Evolutionary conservation across 1,140 invertebrate genomes (phyloP).

Genomic region (Drosophila pallidifrons): DNA sequence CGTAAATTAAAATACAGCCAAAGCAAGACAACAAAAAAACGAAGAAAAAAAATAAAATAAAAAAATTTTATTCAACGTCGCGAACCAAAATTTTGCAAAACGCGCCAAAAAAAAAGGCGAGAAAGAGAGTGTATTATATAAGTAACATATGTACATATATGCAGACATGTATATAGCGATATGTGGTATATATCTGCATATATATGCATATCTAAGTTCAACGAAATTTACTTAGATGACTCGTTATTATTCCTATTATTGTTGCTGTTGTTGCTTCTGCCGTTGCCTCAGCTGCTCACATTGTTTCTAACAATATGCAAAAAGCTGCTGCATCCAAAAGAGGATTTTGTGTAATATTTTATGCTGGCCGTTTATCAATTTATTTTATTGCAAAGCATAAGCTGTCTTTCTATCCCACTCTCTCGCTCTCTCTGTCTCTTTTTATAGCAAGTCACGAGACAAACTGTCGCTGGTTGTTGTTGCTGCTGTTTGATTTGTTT

Average conservation of each 20-base stretch:
- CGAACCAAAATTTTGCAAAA: slow-evolving; percentile 34
- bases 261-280: too few species aligned
- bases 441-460: not conserved
- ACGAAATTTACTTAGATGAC: slow-evolving; percentile 20
- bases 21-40: slow-evolving; percentile 1
- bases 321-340: not conserved
- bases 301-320: slow-evolving; percentile 8
- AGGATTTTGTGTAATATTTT: not conserved
- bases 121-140: not conserved
- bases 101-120: slow-evolving; percentile 28
- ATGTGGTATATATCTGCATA: not conserved
- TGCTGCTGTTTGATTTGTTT: slow-evolving; percentile 42
- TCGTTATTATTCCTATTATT: not conserved
- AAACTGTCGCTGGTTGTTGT: slow-evolving; percentile 8
- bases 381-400: slow-evolving; percentile 14
- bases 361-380: slow-evolving; percentile 16
- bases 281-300: too few species aligned
- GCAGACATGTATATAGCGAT: not conserved
- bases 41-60: slow-evolving; percentile 1
- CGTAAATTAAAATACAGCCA: slow-evolving; percentile 43
- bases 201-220: slow-evolving; percentile 2
- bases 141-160: not conserved
- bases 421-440: not conserved
- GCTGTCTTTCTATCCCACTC: not conserved
- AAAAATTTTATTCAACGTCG: slow-evolving; percentile 17